These are phyloP conservation scores for Macrobrachium rosenbergii DNA, from an alignment of 1,140 invertebrate species.

Conservation along the genomic window DNA sequence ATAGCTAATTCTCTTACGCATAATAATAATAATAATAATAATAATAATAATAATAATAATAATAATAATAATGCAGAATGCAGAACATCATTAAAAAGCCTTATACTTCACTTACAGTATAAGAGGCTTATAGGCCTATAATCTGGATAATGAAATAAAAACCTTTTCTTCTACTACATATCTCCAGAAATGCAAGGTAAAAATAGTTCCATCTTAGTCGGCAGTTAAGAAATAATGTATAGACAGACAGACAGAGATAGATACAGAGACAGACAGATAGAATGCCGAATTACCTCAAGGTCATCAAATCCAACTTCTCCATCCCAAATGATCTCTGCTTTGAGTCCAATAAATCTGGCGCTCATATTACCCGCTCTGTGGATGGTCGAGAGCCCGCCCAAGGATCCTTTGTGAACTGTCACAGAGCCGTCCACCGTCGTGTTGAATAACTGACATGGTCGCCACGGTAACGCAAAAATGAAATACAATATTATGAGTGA, in stretches of 20 bases:
- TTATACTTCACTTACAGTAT: too few species aligned
- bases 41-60: slow-evolving; percentile 29
- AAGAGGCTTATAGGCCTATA: background rate
- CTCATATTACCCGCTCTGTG: slow-evolving; percentile 45
- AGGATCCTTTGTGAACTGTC: background rate
- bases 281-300: slow-evolving; percentile 17
- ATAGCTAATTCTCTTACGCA: background rate
- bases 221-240: background rate
- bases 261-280: background rate
- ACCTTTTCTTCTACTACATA: background rate
- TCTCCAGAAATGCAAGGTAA: background rate
- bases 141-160: too few species aligned
- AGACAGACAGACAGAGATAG: slow-evolving; percentile 5
- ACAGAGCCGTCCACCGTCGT: slow-evolving; percentile 21
- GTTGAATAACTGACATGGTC: slow-evolving; percentile 34
- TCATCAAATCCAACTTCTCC: slow-evolving; percentile 51
- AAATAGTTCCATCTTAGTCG: background rate
- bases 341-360: slow-evolving; percentile 17
- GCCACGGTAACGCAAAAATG: background rate
- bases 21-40: slow-evolving; percentile 8
- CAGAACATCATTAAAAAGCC: background rate
- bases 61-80: slow-evolving; percentile 35
- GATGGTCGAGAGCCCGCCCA: slow-evolving; percentile 32
- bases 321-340: slow-evolving; percentile 41
- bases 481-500: background rate